These are phyloP conservation scores for Pholis gunnellus DNA, from an alignment of 2,113 vertebrate species.

Conservation along the genomic window DNA sequence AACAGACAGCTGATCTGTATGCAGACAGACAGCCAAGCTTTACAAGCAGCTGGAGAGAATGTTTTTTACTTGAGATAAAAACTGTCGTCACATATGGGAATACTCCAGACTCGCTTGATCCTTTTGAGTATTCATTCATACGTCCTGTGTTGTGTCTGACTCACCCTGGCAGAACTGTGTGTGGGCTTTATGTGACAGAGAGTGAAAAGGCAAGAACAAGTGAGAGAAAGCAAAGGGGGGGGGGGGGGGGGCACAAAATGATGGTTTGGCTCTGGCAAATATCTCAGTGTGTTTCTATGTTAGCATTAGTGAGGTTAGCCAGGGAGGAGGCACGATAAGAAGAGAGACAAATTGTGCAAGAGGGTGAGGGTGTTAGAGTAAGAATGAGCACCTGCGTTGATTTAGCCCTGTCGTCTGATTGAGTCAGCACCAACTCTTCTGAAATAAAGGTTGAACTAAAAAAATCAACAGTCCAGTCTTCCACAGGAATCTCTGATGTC, in stretches of 20 bases:
- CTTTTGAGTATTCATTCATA: slow-evolving; percentile 5
- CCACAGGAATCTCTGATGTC: slow-evolving; percentile 1
- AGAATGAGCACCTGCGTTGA: background rate
- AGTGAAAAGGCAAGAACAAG: background rate
- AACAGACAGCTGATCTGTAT: slow-evolving; percentile 32
- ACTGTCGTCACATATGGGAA: slow-evolving; percentile 6
- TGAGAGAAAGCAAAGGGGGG: background rate
- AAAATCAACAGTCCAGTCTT: background rate
- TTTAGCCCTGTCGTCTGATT: background rate
- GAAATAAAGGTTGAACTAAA: background rate
- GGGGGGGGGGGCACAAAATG: background rate
- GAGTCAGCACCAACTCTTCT: slow-evolving; percentile 11
- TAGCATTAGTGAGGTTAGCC: background rate
- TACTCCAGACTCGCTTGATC: slow-evolving; percentile 9
- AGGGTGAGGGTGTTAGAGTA: background rate
- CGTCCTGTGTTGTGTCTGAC: slow-evolving; percentile 21
- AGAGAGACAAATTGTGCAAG: background rate
- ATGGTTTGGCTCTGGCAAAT: background rate
- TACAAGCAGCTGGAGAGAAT: slow-evolving; percentile 16
- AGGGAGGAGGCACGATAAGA: background rate
- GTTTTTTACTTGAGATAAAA: slow-evolving; percentile 4
- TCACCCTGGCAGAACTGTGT: slow-evolving; percentile 4
- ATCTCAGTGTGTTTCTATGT: slow-evolving; percentile 2
- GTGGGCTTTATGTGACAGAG: background rate
- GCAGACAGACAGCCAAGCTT: slow-evolving; percentile 7